Evolutionary conservation across 2,113 vertebrate species (phyloP), one percentile per base, ranked within the genome.

Genomic region (Geococcyx californianus): DNA sequence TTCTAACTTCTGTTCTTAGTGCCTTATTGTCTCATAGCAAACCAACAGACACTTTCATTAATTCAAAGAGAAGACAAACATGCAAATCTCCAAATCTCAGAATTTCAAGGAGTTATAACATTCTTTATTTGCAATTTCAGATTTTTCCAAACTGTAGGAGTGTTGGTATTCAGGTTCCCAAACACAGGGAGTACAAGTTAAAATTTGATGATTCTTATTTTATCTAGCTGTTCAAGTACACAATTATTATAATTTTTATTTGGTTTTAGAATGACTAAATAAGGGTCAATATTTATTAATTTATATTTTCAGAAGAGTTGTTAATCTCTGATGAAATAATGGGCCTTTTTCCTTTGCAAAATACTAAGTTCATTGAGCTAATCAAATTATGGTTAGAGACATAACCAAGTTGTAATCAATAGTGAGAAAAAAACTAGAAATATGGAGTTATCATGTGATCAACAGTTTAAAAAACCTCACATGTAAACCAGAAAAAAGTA

Each of bases 391-490:
- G 7, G 5, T 72, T 52, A 72, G 52, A 87, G 23, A 40, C 2
- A 76, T 84, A 79, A 42, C 2, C 6, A 76, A 52, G 4, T 67
- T 73, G 19, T 72, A 80, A 67, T 62, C 25, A 68, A 25, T 4
- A 51, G 4, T n/a, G 21, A 52, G 23, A 15, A 59, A 74, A 84
- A 64, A 25, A 34, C 24, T 25, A 38, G 14, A 63, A 79, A 87
- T 73, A 31, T 2, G 7, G 20, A 68, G 81, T 63, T 34, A 52
- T 13, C 3, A 2, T 13, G 3, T 69, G 38, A 89, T 54, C 3
- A 13, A 36, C 6, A 15, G 33, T 28, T 49, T n/a, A 49, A 36
- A 69, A 33, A 24, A 55, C 7, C 1, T 0, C 3, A 44, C 2
- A 28, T 8, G 2, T 28, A 52, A 67, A 4, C 19, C 23, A 36